Conservation (phyloP, 2,113 vertebrate genomes). For the Nymphicus hollandicus region DNA sequence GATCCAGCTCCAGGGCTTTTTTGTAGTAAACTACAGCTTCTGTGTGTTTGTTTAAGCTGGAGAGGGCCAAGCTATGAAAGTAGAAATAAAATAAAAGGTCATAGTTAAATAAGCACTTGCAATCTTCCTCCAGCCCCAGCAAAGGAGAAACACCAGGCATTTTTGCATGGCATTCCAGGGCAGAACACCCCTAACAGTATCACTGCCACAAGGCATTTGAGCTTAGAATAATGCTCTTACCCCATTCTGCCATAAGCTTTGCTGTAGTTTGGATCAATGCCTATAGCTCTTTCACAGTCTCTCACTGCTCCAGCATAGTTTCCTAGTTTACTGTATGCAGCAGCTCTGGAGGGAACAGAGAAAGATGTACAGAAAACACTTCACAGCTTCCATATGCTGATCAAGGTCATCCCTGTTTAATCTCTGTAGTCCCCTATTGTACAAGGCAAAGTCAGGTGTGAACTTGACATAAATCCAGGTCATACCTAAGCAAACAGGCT, state of each 20-base stretch:
- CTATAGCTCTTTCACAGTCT: conserved; percentile 92
- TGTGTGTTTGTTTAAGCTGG: conserved; percentile 90
- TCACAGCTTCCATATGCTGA: accelerated
- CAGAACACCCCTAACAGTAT: accelerated
- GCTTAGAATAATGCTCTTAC: conserved; percentile 53
- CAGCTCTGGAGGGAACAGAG: conserved; percentile 77
- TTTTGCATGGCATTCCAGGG: accelerated
- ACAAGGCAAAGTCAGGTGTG: neutral
- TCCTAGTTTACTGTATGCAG: conserved; percentile 92
- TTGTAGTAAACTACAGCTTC: conserved; percentile 90
- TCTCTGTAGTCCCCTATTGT: neutral
- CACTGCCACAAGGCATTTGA: accelerated
- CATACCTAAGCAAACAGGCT: neutral
- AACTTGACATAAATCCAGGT: neutral
- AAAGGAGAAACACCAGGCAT: accelerated
- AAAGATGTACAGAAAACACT: neutral
- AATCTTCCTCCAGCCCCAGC: neutral
- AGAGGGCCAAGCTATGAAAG: conserved; percentile 83
- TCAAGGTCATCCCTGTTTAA: neutral
- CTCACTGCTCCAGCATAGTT: conserved; percentile 91
- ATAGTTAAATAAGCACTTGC: neutral
- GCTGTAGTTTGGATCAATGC: conserved; percentile 93
- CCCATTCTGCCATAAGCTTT: conserved; percentile 98
- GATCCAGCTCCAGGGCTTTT: conserved; percentile 94
- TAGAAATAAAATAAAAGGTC: neutral